Base-by-base conservation (phyloP, 2,888 invertebrate species). In the Pammene fasciana region DNA sequence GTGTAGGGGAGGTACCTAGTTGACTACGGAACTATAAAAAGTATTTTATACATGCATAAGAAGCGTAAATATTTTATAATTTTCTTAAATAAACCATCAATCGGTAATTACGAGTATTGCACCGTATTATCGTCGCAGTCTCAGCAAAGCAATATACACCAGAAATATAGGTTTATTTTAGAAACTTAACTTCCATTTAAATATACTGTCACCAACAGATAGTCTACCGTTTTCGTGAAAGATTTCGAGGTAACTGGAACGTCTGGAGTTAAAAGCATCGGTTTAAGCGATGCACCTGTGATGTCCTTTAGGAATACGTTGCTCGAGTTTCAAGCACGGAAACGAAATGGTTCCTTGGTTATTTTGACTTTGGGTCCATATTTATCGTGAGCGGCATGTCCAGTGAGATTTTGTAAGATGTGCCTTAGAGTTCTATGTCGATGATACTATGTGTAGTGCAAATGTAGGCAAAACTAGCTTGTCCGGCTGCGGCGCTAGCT, bases 181-280 rank as follows among this genome's bases (percentile, higher is more conserved):
- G 57, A 57, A 26, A 52, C 64, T 52, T 68, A 65, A 65, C 59
- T 59, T 64, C 45, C 36, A 59, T 57, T 18, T 57, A 45, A 59
- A 45, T 52, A 41, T 50, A 62, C 64, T 65, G 64, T 59, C 43
- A 38, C 45, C n/a, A 9, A 45, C 57, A 52, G 16, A 46, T 18
- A 56, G 34, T 46, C 16, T 4, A 26, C 26, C 45, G 41, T 60
- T 67, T 54, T 46, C 61, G 16, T 50, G 52, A 26, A 59, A 46
- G 34, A n/a, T 18, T 38, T 55, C 26, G 36, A 16, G 36, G 56
- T 45, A 65, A 65, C 57, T 38, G 45, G 52, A 54, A 36, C 62
- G 56, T 43, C 45, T 65, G 14, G 57, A 26, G 62, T 46, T 61
- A 45, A 46, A 54, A 57, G 59, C 59, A 34, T 57, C 56, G 56